A percentile compares a stretch with the other conserved stretches of the same genome.
Conservation (phyloP, 2,888 invertebrate genomes). For the Gibbula magus region DNA sequence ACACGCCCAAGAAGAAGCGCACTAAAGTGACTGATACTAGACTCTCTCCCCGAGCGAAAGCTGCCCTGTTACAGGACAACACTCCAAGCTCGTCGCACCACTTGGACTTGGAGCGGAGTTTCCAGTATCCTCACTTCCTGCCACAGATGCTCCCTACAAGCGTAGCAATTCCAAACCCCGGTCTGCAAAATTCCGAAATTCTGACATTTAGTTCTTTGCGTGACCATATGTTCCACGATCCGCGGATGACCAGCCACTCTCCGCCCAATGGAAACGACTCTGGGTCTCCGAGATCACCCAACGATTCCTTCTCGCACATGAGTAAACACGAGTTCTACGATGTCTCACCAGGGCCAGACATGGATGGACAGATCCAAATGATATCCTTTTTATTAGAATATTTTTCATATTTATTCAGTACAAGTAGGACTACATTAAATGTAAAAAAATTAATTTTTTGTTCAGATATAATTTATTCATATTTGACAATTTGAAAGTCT, state of each 20-base stretch:
- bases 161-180: constrained; percentile 97
- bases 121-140: constrained; percentile 85
- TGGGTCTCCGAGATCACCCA: constrained; percentile 61
- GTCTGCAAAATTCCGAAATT: constrained; percentile 81
- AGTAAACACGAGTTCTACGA: constrained; percentile 57
- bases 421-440: too few relatives aligned
- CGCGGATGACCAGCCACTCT: constrained; percentile 55
- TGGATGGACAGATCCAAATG: constrained; percentile 53
- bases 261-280: constrained; percentile 56
- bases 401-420: too few relatives aligned
- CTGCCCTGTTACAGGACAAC: constrained; percentile 68
- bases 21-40: constrained; percentile 88
- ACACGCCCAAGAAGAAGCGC: constrained; percentile 95
- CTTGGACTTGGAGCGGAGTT: constrained; percentile 48
- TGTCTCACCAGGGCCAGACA: constrained; percentile 45
- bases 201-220: constrained; percentile 78
- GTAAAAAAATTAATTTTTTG: too few relatives aligned
- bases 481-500: too few relatives aligned
- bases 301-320: constrained; percentile 49
- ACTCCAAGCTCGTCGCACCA: constrained; percentile 47
- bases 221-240: constrained; percentile 42
- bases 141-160: constrained; percentile 93
- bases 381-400: constrained; percentile 64
- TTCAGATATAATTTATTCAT: too few relatives aligned
- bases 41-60: constrained; percentile 68